Conservation (phyloP, 2,113 vertebrate genomes). For the Nothoprocta pentlandii region DNA sequence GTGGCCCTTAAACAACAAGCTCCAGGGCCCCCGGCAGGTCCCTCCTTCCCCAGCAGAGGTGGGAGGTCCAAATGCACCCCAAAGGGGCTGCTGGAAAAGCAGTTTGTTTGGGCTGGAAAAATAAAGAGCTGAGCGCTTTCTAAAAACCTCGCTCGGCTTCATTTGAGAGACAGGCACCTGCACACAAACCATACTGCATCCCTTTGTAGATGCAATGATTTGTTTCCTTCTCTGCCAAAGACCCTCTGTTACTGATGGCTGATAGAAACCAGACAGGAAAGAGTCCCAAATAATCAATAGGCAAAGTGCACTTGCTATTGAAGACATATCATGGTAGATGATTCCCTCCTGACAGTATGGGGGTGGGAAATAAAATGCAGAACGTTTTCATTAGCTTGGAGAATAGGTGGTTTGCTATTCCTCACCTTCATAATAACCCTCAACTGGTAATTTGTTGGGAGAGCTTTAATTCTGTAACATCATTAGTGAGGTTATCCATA, state of each 20-base stretch:
- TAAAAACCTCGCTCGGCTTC: no score
- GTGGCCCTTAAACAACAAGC: fast-evolving
- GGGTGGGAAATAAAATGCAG: neutral
- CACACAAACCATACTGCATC: no score
- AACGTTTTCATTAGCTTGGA: neutral
- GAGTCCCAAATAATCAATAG: neutral
- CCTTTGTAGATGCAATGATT: neutral
- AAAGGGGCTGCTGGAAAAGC: no score
- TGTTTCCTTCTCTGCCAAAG: neutral
- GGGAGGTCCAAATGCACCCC: neutral
- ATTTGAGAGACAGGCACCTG: neutral
- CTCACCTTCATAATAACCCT: neutral
- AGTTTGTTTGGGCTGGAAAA: no score
- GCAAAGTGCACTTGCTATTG: neutral
- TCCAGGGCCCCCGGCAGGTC: neutral
- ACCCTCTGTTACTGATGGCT: neutral
- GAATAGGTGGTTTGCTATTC: neutral
- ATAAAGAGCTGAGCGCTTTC: no score
- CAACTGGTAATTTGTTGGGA: neutral
- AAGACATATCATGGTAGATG: neutral
- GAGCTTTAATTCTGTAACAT: neutral
- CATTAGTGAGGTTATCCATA: neutral
- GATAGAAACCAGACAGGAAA: neutral
- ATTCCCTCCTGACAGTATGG: neutral
- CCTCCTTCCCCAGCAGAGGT: neutral